These are phyloP conservation scores for Prionailurus bengalensis DNA, from an alignment of 2,113 vertebrate genomes.

Conservation along the genomic window DNA sequence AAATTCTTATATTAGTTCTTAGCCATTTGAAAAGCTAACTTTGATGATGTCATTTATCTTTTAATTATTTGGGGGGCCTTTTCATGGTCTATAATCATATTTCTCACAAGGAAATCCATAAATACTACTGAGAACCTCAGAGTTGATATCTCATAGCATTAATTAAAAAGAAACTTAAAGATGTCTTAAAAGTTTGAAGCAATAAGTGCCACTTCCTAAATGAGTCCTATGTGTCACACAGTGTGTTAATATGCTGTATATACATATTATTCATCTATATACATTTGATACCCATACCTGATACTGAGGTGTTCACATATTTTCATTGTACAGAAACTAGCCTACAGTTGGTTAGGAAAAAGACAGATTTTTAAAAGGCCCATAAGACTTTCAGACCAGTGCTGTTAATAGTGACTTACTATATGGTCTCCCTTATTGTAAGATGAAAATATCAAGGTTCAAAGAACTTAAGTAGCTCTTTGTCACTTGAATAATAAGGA, in stretches of 20 bases:
- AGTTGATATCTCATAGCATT: slow-evolving; percentile 16
- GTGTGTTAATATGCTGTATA: background rate
- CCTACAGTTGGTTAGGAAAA: background rate
- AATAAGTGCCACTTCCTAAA: background rate
- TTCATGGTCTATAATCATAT: background rate
- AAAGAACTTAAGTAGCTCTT: background rate
- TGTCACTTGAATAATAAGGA: background rate
- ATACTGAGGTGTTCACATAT: background rate
- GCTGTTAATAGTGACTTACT: background rate
- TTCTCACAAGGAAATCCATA: slow-evolving; percentile 35
- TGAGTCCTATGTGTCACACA: background rate
- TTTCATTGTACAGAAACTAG: slow-evolving; percentile 33
- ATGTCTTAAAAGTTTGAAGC: background rate
- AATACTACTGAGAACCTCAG: background rate
- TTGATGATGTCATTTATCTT: slow-evolving; percentile 40
- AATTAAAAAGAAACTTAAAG: background rate
- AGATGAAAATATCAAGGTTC: background rate
- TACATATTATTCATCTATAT: background rate
- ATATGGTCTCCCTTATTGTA: background rate
- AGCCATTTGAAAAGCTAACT: slow-evolving; percentile 50
- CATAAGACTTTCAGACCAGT: background rate
- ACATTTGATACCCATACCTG: background rate
- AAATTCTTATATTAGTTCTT: slow-evolving; percentile 20
- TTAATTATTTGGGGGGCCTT: background rate
- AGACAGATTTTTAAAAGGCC: background rate